phyloP scores from a whole-genome alignment of 2,888 invertebrate species.

The Gisinianus flammeolus region DNA sequence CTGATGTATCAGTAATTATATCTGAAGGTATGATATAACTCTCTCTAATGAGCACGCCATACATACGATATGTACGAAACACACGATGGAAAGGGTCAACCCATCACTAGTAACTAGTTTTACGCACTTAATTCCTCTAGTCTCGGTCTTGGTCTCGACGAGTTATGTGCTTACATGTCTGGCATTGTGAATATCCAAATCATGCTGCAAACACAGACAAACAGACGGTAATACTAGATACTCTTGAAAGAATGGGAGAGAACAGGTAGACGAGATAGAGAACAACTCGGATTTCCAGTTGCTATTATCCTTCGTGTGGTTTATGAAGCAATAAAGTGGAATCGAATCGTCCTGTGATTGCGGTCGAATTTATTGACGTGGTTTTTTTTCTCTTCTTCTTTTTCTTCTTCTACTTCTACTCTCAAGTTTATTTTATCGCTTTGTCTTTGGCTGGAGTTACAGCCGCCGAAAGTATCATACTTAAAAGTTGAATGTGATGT shows the following conservation, averaged over 20 bases:
- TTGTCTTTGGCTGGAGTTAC: slow-evolving; percentile 28
- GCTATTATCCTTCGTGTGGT: slow-evolving; percentile 27
- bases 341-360: slow-evolving; percentile 43
- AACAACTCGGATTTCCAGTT: slow-evolving; percentile 2
- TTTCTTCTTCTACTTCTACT: background rate
- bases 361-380: slow-evolving; percentile 31
- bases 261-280: background rate
- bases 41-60: no score
- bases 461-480: slow-evolving; percentile 9
- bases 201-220: no score
- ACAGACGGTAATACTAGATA: no score
- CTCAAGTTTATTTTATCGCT: slow-evolving; percentile 28
- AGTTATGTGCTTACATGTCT: no score
- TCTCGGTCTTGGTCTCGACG: no score
- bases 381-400: slow-evolving; percentile 10
- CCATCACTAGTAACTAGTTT: no score
- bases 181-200: no score
- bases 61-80: no score
- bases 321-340: slow-evolving; percentile 53
- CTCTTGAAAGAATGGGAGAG: background rate
- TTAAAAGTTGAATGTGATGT: slow-evolving; percentile 9
- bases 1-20: no score
- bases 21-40: no score
- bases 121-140: no score
- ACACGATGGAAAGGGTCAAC: no score